Evolutionary conservation across 2,113 vertebrate species (phyloP).

Genomic region (Hassar affinis): DNA sequence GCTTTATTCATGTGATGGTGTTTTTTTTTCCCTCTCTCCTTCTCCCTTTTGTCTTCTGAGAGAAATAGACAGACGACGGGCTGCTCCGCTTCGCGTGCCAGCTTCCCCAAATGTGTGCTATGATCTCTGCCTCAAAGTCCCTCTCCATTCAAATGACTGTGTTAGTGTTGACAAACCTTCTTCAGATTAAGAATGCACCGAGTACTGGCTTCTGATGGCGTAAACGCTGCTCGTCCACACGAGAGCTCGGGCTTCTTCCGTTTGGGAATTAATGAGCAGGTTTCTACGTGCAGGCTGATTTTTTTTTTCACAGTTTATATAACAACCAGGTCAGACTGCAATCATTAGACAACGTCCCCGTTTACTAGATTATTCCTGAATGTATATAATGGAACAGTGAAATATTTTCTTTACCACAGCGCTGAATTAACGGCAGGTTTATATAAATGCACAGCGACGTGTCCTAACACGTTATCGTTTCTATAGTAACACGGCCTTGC

Average conservation of each 20-base stretch:
- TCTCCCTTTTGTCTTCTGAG: conserved; percentile 19
- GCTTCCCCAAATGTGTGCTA: conserved; percentile 21
- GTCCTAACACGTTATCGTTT: not conserved
- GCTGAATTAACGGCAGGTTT: not conserved
- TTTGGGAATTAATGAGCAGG: not conserved
- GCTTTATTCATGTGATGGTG: conserved; percentile 21
- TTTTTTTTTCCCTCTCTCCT: not conserved
- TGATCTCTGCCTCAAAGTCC: conserved; percentile 18
- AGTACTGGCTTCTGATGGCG: not conserved
- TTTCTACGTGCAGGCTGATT: not conserved
- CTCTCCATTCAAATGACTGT: conserved; percentile 21
- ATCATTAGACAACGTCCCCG: not conserved
- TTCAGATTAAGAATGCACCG: conserved; percentile 25
- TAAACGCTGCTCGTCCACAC: not conserved
- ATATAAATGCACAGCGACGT: not conserved
- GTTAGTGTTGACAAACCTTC: conserved; percentile 23
- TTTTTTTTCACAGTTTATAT: not conserved
- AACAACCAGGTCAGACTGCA: not conserved
- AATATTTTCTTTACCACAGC: not conserved
- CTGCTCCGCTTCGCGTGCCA: conserved; percentile 6
- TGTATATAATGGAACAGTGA: too few species aligned
- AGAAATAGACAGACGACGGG: conserved; percentile 20
- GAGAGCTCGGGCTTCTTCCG: not conserved
- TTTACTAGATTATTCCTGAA: not conserved
- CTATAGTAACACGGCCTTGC: not conserved